phyloP scores from a whole-genome alignment of 2,888 invertebrate species.

The Acanthosepion esculentum region DNA sequence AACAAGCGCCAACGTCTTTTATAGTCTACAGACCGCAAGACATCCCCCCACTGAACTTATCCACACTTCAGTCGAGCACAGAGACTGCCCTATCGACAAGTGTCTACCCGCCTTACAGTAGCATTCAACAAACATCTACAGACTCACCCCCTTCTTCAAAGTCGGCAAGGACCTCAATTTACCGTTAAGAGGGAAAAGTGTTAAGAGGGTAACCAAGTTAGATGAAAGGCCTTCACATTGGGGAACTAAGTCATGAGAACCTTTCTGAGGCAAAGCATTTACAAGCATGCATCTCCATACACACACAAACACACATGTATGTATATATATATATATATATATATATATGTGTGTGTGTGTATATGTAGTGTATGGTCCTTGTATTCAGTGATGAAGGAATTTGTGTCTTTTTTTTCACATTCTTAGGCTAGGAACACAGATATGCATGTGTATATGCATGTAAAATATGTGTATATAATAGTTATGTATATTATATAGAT shows the following conservation, averaged over 20 bases:
- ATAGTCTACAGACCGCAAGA: conserved; percentile 52
- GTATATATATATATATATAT: not conserved
- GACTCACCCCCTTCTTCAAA: conserved; percentile 61
- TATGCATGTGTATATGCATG: no score
- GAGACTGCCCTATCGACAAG: conserved; percentile 59
- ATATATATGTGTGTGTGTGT: no score
- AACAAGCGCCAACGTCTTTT: conserved; percentile 39
- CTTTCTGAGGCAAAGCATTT: conserved; percentile 33
- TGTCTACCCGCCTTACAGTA: conserved; percentile 62
- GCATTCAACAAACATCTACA: conserved; percentile 60
- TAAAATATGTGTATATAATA: no score
- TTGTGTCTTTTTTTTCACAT: no score
- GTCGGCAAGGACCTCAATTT: conserved; percentile 43
- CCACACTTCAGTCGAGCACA: conserved; percentile 61
- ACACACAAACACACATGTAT: no score
- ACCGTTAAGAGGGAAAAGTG: conserved; percentile 38
- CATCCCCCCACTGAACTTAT: conserved; percentile 68
- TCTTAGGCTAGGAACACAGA: no score
- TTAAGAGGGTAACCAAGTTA: not conserved
- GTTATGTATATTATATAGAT: no score
- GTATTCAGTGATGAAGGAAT: no score
- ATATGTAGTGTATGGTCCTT: no score
- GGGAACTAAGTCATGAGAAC: conserved; percentile 19
- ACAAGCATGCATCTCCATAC: not conserved
- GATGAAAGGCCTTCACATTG: not conserved